phyloP scores from a whole-genome alignment of 2,113 vertebrate genomes.

The Engystomops pustulosus region DNA sequence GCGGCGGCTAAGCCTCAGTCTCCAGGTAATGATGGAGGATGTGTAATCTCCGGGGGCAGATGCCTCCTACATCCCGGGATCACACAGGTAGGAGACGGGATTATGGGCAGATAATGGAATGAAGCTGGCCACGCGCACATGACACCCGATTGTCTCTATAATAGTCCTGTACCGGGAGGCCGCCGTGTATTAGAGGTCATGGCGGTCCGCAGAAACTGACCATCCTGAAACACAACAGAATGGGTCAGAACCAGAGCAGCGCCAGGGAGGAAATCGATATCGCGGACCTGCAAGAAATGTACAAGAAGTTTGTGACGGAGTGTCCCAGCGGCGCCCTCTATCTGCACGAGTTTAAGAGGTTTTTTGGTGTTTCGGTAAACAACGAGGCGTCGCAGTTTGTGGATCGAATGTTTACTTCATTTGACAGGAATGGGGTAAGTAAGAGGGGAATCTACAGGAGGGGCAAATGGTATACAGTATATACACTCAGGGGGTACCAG shows the following conservation, averaged over 20 bases:
- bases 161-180: neutral
- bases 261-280: slow-evolving; percentile 69
- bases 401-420: slow-evolving; percentile 74
- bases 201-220: neutral
- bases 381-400: slow-evolving; percentile 73
- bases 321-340: slow-evolving; percentile 74
- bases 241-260: slow-evolving; percentile 71
- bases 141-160: neutral
- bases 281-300: slow-evolving; percentile 74
- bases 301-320: slow-evolving; percentile 74
- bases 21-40: neutral
- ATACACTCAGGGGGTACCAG: too few species aligned
- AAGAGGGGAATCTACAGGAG: slow-evolving; percentile 45
- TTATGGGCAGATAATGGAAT: slow-evolving; percentile 25
- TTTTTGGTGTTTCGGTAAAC: slow-evolving; percentile 72
- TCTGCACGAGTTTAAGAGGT: slow-evolving; percentile 76
- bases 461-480: too few species aligned
- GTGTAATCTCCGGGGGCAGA: neutral
- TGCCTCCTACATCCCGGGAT: neutral
- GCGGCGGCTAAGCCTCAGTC: neutral
- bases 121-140: slow-evolving; percentile 21
- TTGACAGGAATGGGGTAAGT: slow-evolving; percentile 78
- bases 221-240: slow-evolving; percentile 32
- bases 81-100: slow-evolving; percentile 15
- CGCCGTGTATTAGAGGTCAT: neutral